phyloP scores from a whole-genome alignment of 2,888 invertebrate genomes.

The Cheilosia scutellata region DNA sequence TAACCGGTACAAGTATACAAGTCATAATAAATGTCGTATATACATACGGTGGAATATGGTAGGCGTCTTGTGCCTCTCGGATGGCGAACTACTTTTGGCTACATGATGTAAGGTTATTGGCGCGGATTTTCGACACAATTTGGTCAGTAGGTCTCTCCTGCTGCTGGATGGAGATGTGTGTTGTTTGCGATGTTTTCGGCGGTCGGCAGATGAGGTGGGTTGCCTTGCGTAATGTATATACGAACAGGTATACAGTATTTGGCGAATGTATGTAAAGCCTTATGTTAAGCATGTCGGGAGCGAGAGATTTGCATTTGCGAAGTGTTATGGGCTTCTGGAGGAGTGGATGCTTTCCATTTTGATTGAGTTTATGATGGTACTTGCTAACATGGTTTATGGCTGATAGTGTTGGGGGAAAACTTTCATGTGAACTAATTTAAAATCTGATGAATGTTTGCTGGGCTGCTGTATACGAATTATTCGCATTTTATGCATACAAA shows the following conservation, averaged over 20 bases:
- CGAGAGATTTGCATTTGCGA: conserved; percentile 35
- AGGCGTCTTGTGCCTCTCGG: conserved; percentile 39
- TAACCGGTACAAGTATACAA: conserved; percentile 74
- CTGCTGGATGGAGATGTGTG: conserved; percentile 13
- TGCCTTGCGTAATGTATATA: conserved; percentile 26
- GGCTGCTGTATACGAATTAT: conserved; percentile 11
- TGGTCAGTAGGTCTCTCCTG: conserved; percentile 61
- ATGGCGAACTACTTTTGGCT: conserved; percentile 54
- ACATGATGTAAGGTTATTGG: conserved; percentile 72
- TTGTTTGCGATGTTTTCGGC: conserved; percentile 48
- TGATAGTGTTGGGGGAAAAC: conserved; percentile 15
- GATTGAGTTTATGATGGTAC: conserved; percentile 51
- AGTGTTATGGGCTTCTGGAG: conserved; percentile 42
- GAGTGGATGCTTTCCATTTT: conserved; percentile 56
- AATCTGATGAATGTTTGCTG: conserved; percentile 27
- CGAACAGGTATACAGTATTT: conserved; percentile 15
- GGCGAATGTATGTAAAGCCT: conserved; percentile 9
- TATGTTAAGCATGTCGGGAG: conserved; percentile 19
- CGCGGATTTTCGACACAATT: conserved; percentile 51
- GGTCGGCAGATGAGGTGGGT: conserved; percentile 35
- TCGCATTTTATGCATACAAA: conserved; percentile 17
- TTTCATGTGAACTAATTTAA: conserved; percentile 38
- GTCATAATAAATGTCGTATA: conserved; percentile 65
- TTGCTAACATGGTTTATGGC: conserved; percentile 30
- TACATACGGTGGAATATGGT: conserved; percentile 36